Percentiles rank a stretch among this genome's conserved stretches.
Conservation (phyloP, 2,797 vertebrate genomes). For the Amazona finschi region DNA sequence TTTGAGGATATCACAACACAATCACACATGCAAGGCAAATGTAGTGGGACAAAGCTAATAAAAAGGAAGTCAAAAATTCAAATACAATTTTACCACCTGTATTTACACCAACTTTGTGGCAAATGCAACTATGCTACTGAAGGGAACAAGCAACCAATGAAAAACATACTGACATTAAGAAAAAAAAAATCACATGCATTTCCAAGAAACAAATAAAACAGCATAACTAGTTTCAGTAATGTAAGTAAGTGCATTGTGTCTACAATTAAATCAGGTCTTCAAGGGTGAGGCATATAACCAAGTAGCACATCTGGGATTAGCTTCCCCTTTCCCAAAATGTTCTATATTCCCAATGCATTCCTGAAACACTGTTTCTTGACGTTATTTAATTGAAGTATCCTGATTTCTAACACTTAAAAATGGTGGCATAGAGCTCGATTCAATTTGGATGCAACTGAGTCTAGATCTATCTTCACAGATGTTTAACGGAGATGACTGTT, state of each 20-base stretch:
- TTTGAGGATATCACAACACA: background rate
- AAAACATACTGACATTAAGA: background rate
- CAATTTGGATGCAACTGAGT: background rate
- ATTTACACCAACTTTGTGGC: background rate
- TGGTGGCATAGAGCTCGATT: background rate
- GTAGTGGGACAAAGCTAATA: background rate
- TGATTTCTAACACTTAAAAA: background rate
- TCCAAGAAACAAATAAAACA: background rate
- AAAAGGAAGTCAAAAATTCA: background rate
- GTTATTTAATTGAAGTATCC: background rate
- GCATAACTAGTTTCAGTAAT: background rate
- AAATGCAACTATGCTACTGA: background rate
- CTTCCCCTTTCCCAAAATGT: background rate
- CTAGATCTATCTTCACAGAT: background rate
- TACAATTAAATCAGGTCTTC: background rate
- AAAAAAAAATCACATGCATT: background rate
- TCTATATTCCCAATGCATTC: background rate
- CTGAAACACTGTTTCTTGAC: background rate
- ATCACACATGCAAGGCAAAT: background rate
- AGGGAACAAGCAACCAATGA: background rate
- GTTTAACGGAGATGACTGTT: background rate
- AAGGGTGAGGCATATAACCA: background rate
- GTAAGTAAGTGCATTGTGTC: background rate
- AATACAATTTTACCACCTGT: background rate
- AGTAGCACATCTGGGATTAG: rapidly evolving